Conservation (phyloP, 53 echinoderm and acorn worm genomes). For the Temnopleurus reevesii region DNA sequence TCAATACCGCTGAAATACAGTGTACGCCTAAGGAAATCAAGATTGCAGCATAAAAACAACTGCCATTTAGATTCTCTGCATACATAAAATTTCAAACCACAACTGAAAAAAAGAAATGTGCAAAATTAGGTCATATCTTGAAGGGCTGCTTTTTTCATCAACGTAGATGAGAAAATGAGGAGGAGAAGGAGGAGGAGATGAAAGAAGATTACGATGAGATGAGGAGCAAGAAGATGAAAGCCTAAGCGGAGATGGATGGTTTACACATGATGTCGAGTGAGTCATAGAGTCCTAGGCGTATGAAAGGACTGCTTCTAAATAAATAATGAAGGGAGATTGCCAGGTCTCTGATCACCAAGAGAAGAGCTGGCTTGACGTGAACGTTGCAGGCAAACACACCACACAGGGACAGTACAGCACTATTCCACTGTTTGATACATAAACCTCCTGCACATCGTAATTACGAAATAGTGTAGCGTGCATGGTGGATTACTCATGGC, state of each 20-base stretch:
- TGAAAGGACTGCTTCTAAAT: constrained; percentile 28
- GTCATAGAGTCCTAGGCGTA: background rate
- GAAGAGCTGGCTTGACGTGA: background rate
- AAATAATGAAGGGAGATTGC: constrained; percentile 13
- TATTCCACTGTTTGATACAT: constrained; percentile 6
- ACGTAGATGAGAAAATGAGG: background rate
- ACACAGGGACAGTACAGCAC: background rate
- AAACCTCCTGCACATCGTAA: constrained; percentile 24
- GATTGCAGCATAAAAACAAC: background rate
- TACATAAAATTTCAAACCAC: background rate
- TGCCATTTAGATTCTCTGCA: background rate
- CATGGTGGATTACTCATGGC: background rate
- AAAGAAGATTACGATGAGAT: background rate
- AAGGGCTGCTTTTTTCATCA: background rate
- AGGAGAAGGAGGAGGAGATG: background rate
- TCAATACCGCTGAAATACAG: background rate
- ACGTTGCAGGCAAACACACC: background rate
- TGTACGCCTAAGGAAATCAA: too few species aligned
- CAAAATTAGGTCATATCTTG: background rate
- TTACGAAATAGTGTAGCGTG: background rate
- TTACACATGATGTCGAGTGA: background rate
- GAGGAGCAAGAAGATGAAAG: background rate
- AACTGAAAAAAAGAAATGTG: background rate
- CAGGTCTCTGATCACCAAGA: background rate
- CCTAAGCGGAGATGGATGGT: background rate